Percentiles rank a stretch among this genome's conserved stretches.
Conservation (phyloP, 2,797 vertebrate species). For the Argyrosomus regius region DNA sequence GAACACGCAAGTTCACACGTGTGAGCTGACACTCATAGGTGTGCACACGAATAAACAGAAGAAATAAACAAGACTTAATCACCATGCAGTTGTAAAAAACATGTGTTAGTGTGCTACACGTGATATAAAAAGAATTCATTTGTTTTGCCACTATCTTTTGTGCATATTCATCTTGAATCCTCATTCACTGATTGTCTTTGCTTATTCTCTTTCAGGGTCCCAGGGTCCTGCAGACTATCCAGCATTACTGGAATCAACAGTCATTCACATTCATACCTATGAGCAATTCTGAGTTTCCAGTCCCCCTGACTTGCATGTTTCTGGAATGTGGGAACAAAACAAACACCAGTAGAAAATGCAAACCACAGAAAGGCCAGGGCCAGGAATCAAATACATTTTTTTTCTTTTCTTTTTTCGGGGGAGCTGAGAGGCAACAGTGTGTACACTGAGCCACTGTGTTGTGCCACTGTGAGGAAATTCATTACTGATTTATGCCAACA, state of each 20-base stretch:
- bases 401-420: background rate
- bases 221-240: background rate
- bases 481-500: constrained; percentile 28
- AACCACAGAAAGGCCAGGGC: background rate
- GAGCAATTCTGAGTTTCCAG: constrained; percentile 7
- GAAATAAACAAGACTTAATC: constrained; percentile 24
- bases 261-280: constrained; percentile 31
- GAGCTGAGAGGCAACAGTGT: constrained; percentile 19
- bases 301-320: constrained; percentile 8
- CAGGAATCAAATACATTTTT: constrained; percentile 21
- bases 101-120: background rate
- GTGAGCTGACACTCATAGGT: constrained; percentile 12
- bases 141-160: constrained; percentile 5
- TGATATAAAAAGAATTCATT: background rate
- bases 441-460: background rate
- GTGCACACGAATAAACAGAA: background rate
- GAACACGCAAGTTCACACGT: constrained; percentile 20
- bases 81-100: background rate
- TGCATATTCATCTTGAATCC: constrained; percentile 13
- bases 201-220: constrained; percentile 14
- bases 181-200: constrained; percentile 3
- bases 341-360: background rate
- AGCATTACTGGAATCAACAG: constrained; percentile 27
- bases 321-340: constrained; percentile 10
- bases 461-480: constrained; percentile 25